Base-by-base conservation (phyloP, 2,797 vertebrate species). In the Hypotaenidia philippensis region DNA sequence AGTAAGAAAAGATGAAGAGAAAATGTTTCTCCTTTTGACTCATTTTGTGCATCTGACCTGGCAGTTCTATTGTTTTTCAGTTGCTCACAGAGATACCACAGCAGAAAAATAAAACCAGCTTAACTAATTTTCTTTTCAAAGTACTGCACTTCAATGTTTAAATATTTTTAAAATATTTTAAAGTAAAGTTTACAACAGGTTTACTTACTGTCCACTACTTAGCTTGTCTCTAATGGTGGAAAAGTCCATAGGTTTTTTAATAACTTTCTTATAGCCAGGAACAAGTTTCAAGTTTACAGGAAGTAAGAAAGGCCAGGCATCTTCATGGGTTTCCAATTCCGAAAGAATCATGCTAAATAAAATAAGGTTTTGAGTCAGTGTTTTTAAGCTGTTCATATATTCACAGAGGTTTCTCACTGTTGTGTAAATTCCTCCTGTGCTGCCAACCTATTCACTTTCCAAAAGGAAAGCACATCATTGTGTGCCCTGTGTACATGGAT, bases 211-310 rank as follows among this genome's bases (percentile, higher is more conserved):
- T 98, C 99, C 99, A 98, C 98, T 99, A 97, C 98, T 99, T 88
- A 99, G 99, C 97, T 99, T 99, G 97, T 99, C 99, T 94, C 99
- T 99, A 97, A 99, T 99, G 92, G 99, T 99, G 94, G 99, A 99
- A 97, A 99, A 99, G 98, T 99, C 99, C 99, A 99, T 99, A 45
- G 99, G 99, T 95, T 99, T 99, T 97, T 99, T 99, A 97, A 99
- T 99, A 98, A 99, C 99, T 97, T 99, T 99, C 98, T 97, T 99
- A 98, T 99, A 99, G 81, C 99, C 99, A 65, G 99, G 99, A 96
- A 99, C 99, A 57, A 99, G 99, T 98, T 99, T 99, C 98, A 99
- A 98, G 98, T 99, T 99, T 98, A 99, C 99, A 60, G 99, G 99
- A 93, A 99, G 99, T 97, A 99, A 98, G 96, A 99, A 99, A 96